Percentiles rank a stretch among this genome's conserved stretches.
Evolutionary conservation across 2,888 invertebrate species (phyloP).

Genomic region (Eristalis tenax): DNA sequence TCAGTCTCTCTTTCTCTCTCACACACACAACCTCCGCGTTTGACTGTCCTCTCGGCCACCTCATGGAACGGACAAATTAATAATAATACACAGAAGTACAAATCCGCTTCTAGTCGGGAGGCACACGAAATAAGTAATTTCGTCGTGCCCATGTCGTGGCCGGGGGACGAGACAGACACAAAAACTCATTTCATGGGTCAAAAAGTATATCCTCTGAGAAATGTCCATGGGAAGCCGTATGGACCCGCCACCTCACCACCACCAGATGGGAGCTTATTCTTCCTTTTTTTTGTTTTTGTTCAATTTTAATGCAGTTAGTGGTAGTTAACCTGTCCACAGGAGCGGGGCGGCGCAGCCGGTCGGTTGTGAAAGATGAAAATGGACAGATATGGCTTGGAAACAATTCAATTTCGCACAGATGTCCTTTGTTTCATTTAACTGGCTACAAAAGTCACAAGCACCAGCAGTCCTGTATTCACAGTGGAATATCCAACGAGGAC

Average conservation of each 20-base stretch:
- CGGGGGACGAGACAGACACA: slow-evolving; percentile 71
- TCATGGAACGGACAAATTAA: slow-evolving; percentile 67
- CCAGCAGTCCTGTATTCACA: background rate
- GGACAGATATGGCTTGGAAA: slow-evolving; percentile 65
- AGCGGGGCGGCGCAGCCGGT: background rate
- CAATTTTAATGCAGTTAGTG: slow-evolving; percentile 72
- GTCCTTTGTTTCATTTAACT: slow-evolving; percentile 69
- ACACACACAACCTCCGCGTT: background rate
- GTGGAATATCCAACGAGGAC: slow-evolving; percentile 28
- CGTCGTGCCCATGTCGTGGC: background rate
- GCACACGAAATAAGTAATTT: slow-evolving; percentile 66
- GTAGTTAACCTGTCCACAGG: slow-evolving; percentile 63
- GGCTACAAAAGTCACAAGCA: slow-evolving; percentile 43
- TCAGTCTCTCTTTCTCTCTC: too few species aligned
- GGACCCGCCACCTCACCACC: background rate
- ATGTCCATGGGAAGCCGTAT: slow-evolving; percentile 53
- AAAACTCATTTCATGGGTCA: slow-evolving; percentile 82
- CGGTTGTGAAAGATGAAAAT: slow-evolving; percentile 48
- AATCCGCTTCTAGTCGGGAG: slow-evolving; percentile 57
- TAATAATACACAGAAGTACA: slow-evolving; percentile 68
- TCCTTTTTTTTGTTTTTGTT: background rate
- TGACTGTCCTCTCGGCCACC: background rate
- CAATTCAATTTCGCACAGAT: slow-evolving; percentile 71
- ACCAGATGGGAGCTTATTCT: slow-evolving; percentile 13
- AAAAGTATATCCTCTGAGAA: slow-evolving; percentile 78